Base-by-base conservation (phyloP, 2,888 invertebrate genomes). In the Keiferia lycopersicella region DNA sequence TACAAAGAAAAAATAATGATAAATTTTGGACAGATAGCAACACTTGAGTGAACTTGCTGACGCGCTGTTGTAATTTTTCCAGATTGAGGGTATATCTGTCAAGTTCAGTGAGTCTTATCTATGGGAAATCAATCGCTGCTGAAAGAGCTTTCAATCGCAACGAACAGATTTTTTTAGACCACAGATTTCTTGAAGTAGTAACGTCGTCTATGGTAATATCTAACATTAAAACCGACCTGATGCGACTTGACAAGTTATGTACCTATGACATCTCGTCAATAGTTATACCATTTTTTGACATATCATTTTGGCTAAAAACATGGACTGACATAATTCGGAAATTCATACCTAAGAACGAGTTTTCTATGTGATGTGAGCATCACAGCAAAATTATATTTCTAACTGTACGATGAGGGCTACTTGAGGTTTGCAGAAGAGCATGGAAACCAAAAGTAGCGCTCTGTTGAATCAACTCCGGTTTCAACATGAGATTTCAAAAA, bases 381-480 rank as follows among this genome's bases (percentile, higher is more conserved):
- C 71, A 76, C 78, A 75, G 67, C 75, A 69, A 68, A 66, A 65
- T 62, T 39, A 70, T 71, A 63, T 58, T 68, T 65, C 38, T 66
- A 68, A 66, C 65, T 64, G 64, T 63, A 68, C 62, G 70, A 79
- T 74, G 74, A 67, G 68, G 71, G 70, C 71, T 66, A 67, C 61
- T 64, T 65, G 65, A 69, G 58, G 62, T 69, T 72, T 14, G 61
- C 69, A 67, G 56, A 39, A 71, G 67, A 71, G 22, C 66, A 89
- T 89, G 88, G 88, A 87, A 69, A 78, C 79, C 39, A 87, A 84
- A 66, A 87, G 82, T 76, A 79, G 74, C 66, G 76, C 70, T 62
- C 69, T 84, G 30, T 67, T 88, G 64, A 78, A 83, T 69, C 80
- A 81, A 72, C 75, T 87, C 66, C 77, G 79, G 65, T 64, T 78